Conservation (phyloP, 2,888 invertebrate species). For the Ormyrus thymus region DNA sequence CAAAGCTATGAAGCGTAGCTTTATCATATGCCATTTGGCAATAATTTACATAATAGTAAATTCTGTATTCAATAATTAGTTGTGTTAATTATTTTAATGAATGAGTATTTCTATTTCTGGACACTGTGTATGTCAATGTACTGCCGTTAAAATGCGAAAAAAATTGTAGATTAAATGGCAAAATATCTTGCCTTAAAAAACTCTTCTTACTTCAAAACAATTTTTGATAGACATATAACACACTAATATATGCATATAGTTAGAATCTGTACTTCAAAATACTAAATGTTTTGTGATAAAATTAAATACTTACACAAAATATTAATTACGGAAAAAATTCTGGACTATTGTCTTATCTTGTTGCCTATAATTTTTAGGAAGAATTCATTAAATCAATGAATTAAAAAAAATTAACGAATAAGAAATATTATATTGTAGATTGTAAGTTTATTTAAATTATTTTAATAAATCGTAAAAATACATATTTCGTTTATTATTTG, state of each 20-base stretch:
- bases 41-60: no score
- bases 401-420: neutral
- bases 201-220: neutral
- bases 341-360: conserved; percentile 1
- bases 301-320: neutral
- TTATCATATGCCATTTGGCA: neutral
- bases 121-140: conserved; percentile 8
- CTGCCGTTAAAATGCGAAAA: conserved; percentile 15
- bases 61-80: neutral
- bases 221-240: conserved; percentile 6
- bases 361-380: conserved; percentile 11
- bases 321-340: conserved; percentile 4
- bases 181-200: conserved; percentile 19
- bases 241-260: conserved; percentile 14
- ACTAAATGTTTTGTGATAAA: neutral
- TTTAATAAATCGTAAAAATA: conserved; percentile 49
- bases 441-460: conserved; percentile 53
- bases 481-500: conserved; percentile 11
- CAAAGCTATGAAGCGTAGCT: conserved; percentile 3
- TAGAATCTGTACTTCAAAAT: conserved; percentile 22
- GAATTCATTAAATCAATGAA: neutral
- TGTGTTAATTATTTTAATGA: conserved; percentile 24
- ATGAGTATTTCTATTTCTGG: conserved; percentile 13
- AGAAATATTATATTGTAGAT: conserved; percentile 24
- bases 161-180: conserved; percentile 2